Percentiles rank a stretch among this genome's conserved stretches.
Conservation (phyloP, 2,797 vertebrate genomes). For the Paguma larvata region DNA sequence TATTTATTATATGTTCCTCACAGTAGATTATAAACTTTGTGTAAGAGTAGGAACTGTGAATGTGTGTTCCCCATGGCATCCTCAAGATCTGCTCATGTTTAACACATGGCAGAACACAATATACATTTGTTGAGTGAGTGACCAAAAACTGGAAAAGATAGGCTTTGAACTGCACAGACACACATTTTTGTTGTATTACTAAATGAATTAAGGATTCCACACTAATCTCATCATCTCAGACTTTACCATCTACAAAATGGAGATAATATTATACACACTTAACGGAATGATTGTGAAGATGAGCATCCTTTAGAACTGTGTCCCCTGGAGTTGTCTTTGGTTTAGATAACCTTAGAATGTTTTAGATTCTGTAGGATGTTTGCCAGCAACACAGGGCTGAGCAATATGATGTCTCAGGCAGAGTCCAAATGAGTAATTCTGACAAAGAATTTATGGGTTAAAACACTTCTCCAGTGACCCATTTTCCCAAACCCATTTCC, state of each 20-base stretch:
- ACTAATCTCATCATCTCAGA: background rate
- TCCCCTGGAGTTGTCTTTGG: background rate
- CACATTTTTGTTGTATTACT: background rate
- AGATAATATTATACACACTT: background rate
- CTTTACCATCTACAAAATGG: background rate
- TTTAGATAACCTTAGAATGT: background rate
- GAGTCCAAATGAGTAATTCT: background rate
- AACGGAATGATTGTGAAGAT: too few species aligned
- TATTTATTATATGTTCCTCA: background rate
- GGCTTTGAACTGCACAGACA: background rate
- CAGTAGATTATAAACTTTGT: background rate
- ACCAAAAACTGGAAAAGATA: background rate
- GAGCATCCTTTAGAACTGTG: background rate
- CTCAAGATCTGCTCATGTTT: background rate
- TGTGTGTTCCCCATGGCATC: background rate
- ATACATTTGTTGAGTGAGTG: background rate
- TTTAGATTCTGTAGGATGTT: background rate
- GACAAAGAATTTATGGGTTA: background rate
- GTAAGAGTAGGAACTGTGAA: background rate
- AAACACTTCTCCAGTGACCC: background rate
- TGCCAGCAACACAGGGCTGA: background rate
- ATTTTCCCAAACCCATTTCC: background rate
- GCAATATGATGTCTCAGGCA: background rate
- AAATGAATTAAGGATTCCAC: background rate
- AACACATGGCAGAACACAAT: background rate